Conservation (phyloP, 2,797 vertebrate species). For the Sebastes steindachneri region DNA sequence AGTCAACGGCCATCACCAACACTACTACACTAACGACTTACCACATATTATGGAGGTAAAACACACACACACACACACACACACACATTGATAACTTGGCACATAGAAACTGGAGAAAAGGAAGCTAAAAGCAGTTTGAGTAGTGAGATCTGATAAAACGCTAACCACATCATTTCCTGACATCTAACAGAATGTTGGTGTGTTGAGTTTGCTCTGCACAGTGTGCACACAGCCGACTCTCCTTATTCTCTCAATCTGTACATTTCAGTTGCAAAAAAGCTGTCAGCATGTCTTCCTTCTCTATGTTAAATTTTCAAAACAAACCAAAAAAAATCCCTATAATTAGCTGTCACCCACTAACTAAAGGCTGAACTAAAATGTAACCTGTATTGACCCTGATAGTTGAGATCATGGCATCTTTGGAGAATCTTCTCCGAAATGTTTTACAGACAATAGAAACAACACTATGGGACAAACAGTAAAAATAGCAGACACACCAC, state of each 20-base stretch:
- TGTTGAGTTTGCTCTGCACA: neutral
- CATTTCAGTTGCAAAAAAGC: neutral
- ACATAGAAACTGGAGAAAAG: neutral
- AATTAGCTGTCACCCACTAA: neutral
- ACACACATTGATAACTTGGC: neutral
- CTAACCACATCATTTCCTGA: slow-evolving; percentile 6
- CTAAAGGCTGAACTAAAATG: neutral
- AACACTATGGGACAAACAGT: no score
- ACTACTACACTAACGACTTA: slow-evolving; percentile 85
- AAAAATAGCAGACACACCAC: neutral
- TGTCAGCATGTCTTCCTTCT: neutral
- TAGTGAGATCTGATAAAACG: neutral
- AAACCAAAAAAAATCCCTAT: neutral
- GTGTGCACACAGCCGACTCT: neutral
- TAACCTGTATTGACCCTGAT: neutral
- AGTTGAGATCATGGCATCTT: neutral
- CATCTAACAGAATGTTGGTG: neutral
- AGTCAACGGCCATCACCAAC: slow-evolving; percentile 85
- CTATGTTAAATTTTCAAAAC: neutral
- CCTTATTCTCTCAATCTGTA: neutral
- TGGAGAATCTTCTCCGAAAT: neutral
- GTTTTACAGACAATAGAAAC: neutral
- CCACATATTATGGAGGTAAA: slow-evolving; percentile 85
- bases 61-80: neutral
- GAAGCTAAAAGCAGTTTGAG: neutral